A percentile compares a stretch with the other conserved stretches of the same genome.
Evolutionary conservation across 2,888 invertebrate species (phyloP).

Genomic region (Bursaphelenchus okinawaensis): DNA sequence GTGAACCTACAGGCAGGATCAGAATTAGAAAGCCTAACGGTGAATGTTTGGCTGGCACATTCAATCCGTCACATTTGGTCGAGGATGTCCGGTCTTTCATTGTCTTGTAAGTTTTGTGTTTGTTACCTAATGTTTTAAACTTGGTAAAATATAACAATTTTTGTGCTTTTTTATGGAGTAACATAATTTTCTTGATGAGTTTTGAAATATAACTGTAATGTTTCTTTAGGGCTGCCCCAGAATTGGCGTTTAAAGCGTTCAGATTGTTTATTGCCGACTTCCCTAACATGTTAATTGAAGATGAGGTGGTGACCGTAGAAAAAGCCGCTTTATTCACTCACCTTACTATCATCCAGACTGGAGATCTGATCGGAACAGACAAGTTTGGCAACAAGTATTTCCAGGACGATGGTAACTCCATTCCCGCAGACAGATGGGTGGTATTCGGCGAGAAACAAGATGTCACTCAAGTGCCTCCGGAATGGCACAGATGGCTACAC

Average conservation of each 20-base stretch:
- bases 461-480: slow-evolving; percentile 81
- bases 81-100: slow-evolving; percentile 59
- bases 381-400: slow-evolving; percentile 63
- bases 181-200: not conserved
- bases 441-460: slow-evolving; percentile 75
- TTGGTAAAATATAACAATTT: slow-evolving; percentile 5
- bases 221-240: slow-evolving; percentile 71
- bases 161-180: not conserved
- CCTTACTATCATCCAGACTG: slow-evolving; percentile 70
- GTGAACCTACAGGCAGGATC: slow-evolving; percentile 23
- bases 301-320: slow-evolving; percentile 72
- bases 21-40: slow-evolving; percentile 82
- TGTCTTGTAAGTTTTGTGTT: slow-evolving; percentile 61
- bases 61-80: slow-evolving; percentile 84
- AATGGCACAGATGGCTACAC: slow-evolving; percentile 75
- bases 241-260: slow-evolving; percentile 73
- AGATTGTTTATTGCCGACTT: slow-evolving; percentile 79
- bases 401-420: slow-evolving; percentile 61
- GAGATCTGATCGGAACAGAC: slow-evolving; percentile 61
- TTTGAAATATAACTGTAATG: slow-evolving; percentile 1
- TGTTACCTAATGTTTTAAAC: not conserved
- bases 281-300: slow-evolving; percentile 77
- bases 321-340: slow-evolving; percentile 82
- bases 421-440: slow-evolving; percentile 83
- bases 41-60: slow-evolving; percentile 70